Base-by-base conservation (phyloP, 1,140 invertebrate genomes). In the Calliphora vicina region DNA sequence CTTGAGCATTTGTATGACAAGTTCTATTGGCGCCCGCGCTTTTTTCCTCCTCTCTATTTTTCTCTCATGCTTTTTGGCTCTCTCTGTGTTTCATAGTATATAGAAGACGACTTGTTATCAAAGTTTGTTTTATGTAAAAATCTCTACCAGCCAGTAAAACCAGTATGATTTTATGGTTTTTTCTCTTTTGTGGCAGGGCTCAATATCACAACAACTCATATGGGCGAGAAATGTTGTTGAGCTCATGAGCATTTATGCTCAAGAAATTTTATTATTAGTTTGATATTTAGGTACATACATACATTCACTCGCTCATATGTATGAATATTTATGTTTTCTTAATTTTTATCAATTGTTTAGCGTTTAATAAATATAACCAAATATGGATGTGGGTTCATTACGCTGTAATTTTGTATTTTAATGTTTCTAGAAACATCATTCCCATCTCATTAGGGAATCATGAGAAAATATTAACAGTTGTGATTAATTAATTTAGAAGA, bases 201-300 rank as follows among this genome's bases (percentile, higher is more conserved):
- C 61, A 67, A 67, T 23, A 67, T 50, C 45, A 50, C 45, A 67
- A 67, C n/a, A 67, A 67, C 23, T 5, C 50, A 67, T 6, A 67
- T 5, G 17, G 15, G n/a, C 6, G 17, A 57, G 15, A 57, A 4
- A 57, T 15, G 50, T 35, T 35, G 10, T 35, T 35, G 35, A 35
- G 61, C 61, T 67, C 61, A 67, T n/a, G n/a, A n/a, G n/a, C n/a
- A n/a, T 67, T 67, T 67, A 67, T 67, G 61, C 61, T 67, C 61
- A 20, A 67, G 6, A 67, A 67, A 50, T 13, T 6, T 67, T 23
- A 23, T 20, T 20, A 67, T 67, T 67, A 25, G 17, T 67, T 57
- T 3, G 45, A 6, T 5, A 57, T 17, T 57, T 57, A 17, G 6
- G 50, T 57, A n/a, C 2, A n/a, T 57, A 57, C n/a, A 57, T 17